Percentiles rank a stretch among this genome's conserved stretches.
Evolutionary conservation across 2,797 vertebrate genomes (phyloP).

Genomic region (Pipistrellus kuhlii): DNA sequence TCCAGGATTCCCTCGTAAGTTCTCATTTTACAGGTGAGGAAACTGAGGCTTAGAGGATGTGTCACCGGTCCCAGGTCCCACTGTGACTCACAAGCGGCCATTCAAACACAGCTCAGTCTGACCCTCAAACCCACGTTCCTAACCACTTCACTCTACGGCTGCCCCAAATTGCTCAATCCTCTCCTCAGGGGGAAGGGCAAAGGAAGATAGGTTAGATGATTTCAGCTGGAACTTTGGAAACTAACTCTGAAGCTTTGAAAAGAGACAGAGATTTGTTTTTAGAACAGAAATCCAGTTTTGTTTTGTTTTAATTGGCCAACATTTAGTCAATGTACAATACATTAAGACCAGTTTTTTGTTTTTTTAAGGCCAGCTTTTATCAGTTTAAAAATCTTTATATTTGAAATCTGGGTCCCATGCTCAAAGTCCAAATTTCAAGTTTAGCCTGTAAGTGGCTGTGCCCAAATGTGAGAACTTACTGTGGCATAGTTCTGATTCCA

Average conservation of each 20-base stretch:
- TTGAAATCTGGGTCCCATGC: slow-evolving; percentile 20
- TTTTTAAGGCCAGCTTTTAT: background rate
- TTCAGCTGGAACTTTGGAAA: slow-evolving; percentile 5
- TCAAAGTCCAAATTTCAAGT: slow-evolving; percentile 21
- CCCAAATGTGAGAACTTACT: background rate
- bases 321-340: background rate
- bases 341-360: background rate
- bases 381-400: slow-evolving; percentile 44
- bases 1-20: background rate
- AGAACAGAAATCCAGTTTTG: slow-evolving; percentile 10
- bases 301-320: slow-evolving; percentile 36
- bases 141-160: background rate
- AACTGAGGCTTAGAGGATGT: slow-evolving; percentile 5
- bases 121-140: slow-evolving; percentile 6
- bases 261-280: background rate
- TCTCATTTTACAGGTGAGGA: slow-evolving; percentile 13
- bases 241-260: background rate
- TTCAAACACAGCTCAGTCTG: slow-evolving; percentile 24
- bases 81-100: background rate
- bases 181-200: background rate
- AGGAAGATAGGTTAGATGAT: background rate
- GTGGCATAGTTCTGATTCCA: background rate
- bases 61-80: background rate
- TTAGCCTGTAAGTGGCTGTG: background rate
- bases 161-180: background rate